Evolutionary conservation across 2,797 vertebrate species (phyloP).

Genomic region (Cyclopterus lumpus): DNA sequence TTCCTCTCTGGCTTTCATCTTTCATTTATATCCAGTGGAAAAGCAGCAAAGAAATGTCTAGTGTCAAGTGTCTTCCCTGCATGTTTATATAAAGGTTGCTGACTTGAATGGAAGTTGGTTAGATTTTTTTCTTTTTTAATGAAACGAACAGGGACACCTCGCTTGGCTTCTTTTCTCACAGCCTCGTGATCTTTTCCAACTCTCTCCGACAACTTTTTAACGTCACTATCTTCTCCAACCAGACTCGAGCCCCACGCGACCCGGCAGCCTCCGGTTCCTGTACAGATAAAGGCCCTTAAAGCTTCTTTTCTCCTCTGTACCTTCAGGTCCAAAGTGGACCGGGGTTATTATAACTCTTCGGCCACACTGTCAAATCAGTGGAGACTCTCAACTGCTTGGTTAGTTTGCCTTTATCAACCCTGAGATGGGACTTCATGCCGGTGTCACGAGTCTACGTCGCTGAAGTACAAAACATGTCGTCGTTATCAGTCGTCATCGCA

Average conservation of each 20-base stretch:
- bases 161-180: slow-evolving; percentile 19
- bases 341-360: slow-evolving; percentile 41
- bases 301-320: slow-evolving; percentile 63
- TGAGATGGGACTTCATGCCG: slow-evolving; percentile 6
- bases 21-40: slow-evolving; percentile 36
- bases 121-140: slow-evolving; percentile 9
- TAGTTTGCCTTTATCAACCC: slow-evolving; percentile 6
- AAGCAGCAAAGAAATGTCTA: slow-evolving; percentile 22
- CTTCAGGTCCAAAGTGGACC: slow-evolving; percentile 53
- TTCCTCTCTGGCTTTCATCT: slow-evolving; percentile 29
- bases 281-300: slow-evolving; percentile 67
- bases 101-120: slow-evolving; percentile 38
- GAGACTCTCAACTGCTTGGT: slow-evolving; percentile 12
- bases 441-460: slow-evolving; percentile 16
- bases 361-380: slow-evolving; percentile 5
- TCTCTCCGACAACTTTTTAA: slow-evolving; percentile 36
- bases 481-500: slow-evolving; percentile 32
- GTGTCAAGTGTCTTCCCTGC: slow-evolving; percentile 40
- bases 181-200: slow-evolving; percentile 27
- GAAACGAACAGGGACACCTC: slow-evolving; percentile 49
- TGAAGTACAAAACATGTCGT: slow-evolving; percentile 38
- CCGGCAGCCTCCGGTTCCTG: slow-evolving; percentile 53
- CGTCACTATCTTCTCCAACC: slow-evolving; percentile 58
- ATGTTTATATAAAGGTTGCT: slow-evolving; percentile 46
- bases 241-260: slow-evolving; percentile 64